Base-by-base conservation (phyloP, 1,140 invertebrate genomes). In the Drosophila rufa region DNA sequence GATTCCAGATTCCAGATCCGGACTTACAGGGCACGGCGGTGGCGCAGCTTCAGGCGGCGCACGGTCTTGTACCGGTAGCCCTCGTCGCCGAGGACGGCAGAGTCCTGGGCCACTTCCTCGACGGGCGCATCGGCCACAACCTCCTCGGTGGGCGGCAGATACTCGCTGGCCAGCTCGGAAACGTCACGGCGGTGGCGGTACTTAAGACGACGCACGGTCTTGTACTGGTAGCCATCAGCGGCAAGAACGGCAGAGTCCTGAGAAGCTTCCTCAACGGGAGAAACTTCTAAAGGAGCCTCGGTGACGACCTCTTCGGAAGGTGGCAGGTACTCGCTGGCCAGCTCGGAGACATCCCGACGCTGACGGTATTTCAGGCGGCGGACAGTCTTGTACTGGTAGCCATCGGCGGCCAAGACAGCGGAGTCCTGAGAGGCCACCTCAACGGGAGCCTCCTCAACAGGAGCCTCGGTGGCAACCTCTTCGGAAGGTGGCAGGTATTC, bases 31-130 rank as follows among this genome's bases (percentile, higher is more conserved):
- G 90, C 89, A 68, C 89, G 89, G 66, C 89, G 89, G 51, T 89
- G 84, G 45, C 89, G 89, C 42, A 80, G 75, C 66, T 87, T 91
- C 43, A 91, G 67, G 30, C 89, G 89, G 56, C 83, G 83, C n/a
- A 91, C 89, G 53, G 83, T 85, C 71, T 91, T 91, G 74, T 91
- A 91, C 42, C 64, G 58, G 73, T 91, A 91, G 8, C 89, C 89
- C 61, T 91, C 73, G 7, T 66, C 75, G 15, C 62, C 83, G 3
- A 91, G 74, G 11, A 84, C 59, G 25, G 89, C 83, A 0, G 87
- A 74, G 17, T 91, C 86, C 40, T 90, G 79, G 14, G 65, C 30
- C 19, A 45, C 53, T 45, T 85, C 81, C 57, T 89, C 73, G 12
- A 75, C 56, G 15, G 82, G 69, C 14, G 46, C 55, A 33, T 81